A percentile compares a stretch with the other conserved stretches of the same genome.
These are phyloP conservation scores for Macropus fuliginosus DNA, from an alignment of 2,797 vertebrate genomes.

Conservation along the genomic window DNA sequence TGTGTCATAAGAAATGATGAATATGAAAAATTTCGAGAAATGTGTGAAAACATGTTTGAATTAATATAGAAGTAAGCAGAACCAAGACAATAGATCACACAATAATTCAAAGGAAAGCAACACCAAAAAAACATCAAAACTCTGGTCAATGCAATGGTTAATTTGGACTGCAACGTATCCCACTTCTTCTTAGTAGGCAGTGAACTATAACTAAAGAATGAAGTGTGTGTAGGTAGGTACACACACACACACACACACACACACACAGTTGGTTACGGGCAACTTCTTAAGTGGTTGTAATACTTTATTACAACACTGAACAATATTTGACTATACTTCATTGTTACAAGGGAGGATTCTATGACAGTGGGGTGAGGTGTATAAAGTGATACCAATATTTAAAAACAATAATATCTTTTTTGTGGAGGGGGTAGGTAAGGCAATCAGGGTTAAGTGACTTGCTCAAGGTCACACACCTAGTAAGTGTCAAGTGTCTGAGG, in stretches of 20 bases:
- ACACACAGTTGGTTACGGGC: neutral
- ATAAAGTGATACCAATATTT: neutral
- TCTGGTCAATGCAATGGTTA: neutral
- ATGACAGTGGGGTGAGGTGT: neutral
- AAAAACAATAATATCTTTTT: neutral
- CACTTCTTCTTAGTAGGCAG: neutral
- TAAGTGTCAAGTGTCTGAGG: too few species aligned
- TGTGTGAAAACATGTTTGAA: neutral
- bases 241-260: too few species aligned
- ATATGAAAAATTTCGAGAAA: neutral
- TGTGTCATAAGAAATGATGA: neutral
- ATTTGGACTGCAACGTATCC: neutral
- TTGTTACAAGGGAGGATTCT: neutral
- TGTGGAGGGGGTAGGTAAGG: too few species aligned
- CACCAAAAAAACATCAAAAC: neutral
- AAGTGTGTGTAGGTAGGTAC: fast-evolving
- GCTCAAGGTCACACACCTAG: too few species aligned
- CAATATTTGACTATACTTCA: neutral
- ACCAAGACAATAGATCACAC: neutral
- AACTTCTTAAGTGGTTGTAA: neutral
- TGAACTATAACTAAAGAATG: neutral
- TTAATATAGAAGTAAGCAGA: neutral
- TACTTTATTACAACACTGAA: neutral
- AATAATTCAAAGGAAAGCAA: neutral
- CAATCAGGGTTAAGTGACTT: too few species aligned